Evolutionary conservation across 2,797 vertebrate species (phyloP), one percentile per base, ranked within the genome.

Genomic region (Chloroceryle inda): DNA sequence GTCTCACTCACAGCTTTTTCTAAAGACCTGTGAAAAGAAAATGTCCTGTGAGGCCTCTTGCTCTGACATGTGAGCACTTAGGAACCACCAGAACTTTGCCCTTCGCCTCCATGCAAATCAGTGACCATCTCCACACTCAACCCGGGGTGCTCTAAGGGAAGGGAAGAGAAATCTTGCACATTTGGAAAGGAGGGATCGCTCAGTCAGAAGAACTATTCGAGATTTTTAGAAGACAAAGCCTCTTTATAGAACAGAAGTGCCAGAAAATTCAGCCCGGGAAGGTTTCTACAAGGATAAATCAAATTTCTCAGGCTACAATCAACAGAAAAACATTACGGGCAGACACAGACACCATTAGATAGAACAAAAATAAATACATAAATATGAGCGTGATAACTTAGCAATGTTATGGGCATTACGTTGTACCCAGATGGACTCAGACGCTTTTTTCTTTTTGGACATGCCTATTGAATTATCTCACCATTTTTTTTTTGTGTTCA

Each of bases 21-120:
- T 63, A 11, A 77, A 91, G 62, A 82, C 16, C 29, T 92, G 52
- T 52, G 42, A 42, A 85, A 89, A 87, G 31, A 63, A 73, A 69
- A 76, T n/a, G 24, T 20, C n/a, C 75, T 40, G 27, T 61, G 37
- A 38, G 72, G 42, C 52, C 26, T 26, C 68, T 61, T 1, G 2
- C 23, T 73, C 47, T 50, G 69, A 21, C 1, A 0, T 0, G 5
- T 5, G 16, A 90, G 29, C 38, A 63, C 31, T 38, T 5, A 49
- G 44, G 63, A 85, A n/a, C 44, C 49, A 55, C n/a, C 49, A 76
- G 78, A 81, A 73, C 10, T 35, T 52, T 52, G 50, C 47, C 37
- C 31, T 52, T 40, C 50, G 42, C 3, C 42, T 20, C 22, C 11
- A 22, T 0, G 0, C 17, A 47, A 67, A 88, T 35, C 45, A 74